These are phyloP conservation scores for Ficedula albicollis DNA, from an alignment of 2,797 vertebrate species.

Conservation along the genomic window DNA sequence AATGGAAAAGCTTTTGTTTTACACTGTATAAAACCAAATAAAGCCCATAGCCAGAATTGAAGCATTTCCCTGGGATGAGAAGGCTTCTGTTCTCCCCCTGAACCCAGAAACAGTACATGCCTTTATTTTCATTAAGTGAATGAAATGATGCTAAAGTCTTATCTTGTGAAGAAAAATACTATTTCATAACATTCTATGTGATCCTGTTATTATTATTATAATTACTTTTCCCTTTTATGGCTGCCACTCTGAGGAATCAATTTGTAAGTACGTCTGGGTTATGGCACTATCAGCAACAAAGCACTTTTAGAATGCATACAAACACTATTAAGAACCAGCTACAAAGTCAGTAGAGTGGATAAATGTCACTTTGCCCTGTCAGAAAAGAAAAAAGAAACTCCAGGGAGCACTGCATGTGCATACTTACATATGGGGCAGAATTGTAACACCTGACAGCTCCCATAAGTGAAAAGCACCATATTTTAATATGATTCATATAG, in stretches of 20 bases:
- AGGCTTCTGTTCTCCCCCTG: neutral
- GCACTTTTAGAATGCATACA: neutral
- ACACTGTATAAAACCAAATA: neutral
- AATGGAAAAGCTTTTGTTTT: neutral
- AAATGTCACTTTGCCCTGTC: neutral
- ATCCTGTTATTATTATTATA: neutral
- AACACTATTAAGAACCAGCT: neutral
- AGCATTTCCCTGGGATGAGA: neutral
- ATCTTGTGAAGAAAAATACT: neutral
- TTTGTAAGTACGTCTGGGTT: neutral
- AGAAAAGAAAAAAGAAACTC: neutral
- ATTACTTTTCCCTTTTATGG: neutral
- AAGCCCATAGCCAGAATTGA: rapidly evolving
- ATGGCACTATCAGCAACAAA: neutral
- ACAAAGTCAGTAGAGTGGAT: neutral
- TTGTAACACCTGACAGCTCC: neutral
- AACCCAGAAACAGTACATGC: neutral
- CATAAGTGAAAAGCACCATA: neutral
- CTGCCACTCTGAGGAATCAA: neutral
- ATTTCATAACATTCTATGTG: neutral
- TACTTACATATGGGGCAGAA: neutral
- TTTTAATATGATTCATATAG: neutral
- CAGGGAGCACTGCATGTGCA: neutral
- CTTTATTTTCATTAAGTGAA: neutral
- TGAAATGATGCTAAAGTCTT: neutral